Conservation (phyloP, 2,888 invertebrate species). For the Pyrocoelia pectoralis region DNA sequence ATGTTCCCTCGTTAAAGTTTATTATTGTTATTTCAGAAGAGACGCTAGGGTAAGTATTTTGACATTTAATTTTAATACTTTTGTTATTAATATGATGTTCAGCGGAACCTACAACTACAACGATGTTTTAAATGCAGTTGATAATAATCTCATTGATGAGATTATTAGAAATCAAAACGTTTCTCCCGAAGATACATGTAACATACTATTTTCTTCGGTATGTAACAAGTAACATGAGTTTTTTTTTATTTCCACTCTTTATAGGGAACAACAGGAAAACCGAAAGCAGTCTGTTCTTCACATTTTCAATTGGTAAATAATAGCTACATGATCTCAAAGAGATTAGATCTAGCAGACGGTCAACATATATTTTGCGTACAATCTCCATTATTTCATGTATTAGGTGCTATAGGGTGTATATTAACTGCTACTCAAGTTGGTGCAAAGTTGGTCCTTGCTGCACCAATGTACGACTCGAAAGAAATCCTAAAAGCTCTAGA, state of each 20-base stretch:
- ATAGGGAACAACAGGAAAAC: conserved; percentile 65
- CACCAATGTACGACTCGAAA: conserved; percentile 67
- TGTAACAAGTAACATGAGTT: conserved; percentile 39
- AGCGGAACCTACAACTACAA: conserved; percentile 60
- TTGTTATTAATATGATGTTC: conserved; percentile 29
- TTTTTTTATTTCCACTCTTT: conserved; percentile 19
- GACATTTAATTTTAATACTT: conserved; percentile 19
- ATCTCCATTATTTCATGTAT: conserved; percentile 85
- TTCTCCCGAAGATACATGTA: conserved; percentile 48
- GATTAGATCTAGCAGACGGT: conserved; percentile 59
- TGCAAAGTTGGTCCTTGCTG: conserved; percentile 69
- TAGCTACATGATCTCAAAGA: conserved; percentile 68
- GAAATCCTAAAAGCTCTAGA: conserved; percentile 63
- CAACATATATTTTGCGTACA: conserved; percentile 68
- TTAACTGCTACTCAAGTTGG: conserved; percentile 68
- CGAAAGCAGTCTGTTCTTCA: conserved; percentile 77
- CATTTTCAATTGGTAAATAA: conserved; percentile 83
- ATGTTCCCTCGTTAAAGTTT: conserved; percentile 62
- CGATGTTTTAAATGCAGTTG: conserved; percentile 56
- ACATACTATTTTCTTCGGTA: conserved; percentile 84
- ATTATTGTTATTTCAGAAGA: conserved; percentile 66
- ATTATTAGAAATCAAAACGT: neutral
- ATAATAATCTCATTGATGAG: conserved; percentile 45
- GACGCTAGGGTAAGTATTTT: neutral
- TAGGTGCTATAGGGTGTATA: conserved; percentile 73